These are phyloP conservation scores for Leptothorax acervorum DNA, from an alignment of 2,888 invertebrate genomes.

Conservation along the genomic window DNA sequence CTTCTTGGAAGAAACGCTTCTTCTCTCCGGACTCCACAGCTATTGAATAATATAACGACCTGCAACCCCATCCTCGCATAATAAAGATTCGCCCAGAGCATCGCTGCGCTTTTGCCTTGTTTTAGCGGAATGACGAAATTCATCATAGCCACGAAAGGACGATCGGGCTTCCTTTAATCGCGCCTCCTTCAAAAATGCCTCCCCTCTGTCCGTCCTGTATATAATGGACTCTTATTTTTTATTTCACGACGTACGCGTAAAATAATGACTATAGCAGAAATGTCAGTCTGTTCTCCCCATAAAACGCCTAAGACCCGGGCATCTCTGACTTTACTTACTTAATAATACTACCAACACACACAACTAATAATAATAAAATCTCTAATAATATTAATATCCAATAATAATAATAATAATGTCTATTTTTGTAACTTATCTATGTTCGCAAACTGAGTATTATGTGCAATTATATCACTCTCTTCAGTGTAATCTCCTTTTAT, in stretches of 20 bases:
- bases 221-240: conserved; percentile 1
- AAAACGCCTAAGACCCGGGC: not conserved
- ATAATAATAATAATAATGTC: not conserved
- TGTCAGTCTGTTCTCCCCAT: not conserved
- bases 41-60: conserved; percentile 80
- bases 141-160: conserved; percentile 56
- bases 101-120: conserved; percentile 58
- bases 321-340: not conserved
- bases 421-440: not conserved
- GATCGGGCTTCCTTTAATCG: conserved; percentile 24
- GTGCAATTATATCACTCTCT: conserved; percentile 12
- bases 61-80: conserved; percentile 77
- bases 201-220: not conserved
- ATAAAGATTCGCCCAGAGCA: conserved; percentile 77
- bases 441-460: not conserved
- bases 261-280: not conserved
- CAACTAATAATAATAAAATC: conserved; percentile 5
- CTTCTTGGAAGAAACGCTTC: conserved; percentile 79
- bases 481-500: conserved; percentile 24
- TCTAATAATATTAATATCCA: not conserved
- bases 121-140: conserved; percentile 66
- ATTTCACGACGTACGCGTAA: not conserved
- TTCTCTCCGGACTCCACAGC: conserved; percentile 67
- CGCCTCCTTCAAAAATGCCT: conserved; percentile 9
- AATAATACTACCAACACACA: not conserved